A percentile compares a stretch with the other conserved stretches of the same genome.
phyloP scores from a whole-genome alignment of 2,797 vertebrate genomes.

The Lycodopsis pacificus region DNA sequence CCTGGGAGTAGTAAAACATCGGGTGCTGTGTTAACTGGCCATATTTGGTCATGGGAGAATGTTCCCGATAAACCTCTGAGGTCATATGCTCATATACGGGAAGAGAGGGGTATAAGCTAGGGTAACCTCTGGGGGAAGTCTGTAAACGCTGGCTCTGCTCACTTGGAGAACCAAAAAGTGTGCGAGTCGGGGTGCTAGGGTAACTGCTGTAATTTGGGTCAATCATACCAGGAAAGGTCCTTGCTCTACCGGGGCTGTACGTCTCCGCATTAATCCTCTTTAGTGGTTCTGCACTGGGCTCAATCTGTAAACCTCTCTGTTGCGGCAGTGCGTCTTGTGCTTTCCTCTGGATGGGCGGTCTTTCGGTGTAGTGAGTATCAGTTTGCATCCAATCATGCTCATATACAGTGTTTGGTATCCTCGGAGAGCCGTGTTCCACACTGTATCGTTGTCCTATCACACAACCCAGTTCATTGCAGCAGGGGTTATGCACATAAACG shows the following conservation, averaged over 20 bases:
- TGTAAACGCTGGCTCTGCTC: slow-evolving; percentile 76
- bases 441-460: slow-evolving; percentile 76
- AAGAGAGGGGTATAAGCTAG: slow-evolving; percentile 69
- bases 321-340: slow-evolving; percentile 67
- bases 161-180: slow-evolving; percentile 68
- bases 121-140: slow-evolving; percentile 75
- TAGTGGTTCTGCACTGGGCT: slow-evolving; percentile 62
- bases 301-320: slow-evolving; percentile 72
- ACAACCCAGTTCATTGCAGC: slow-evolving; percentile 83
- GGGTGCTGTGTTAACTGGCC: slow-evolving; percentile 80
- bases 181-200: slow-evolving; percentile 63
- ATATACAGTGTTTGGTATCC: slow-evolving; percentile 66
- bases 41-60: slow-evolving; percentile 81
- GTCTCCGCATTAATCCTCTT: slow-evolving; percentile 66
- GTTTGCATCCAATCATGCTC: slow-evolving; percentile 75
- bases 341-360: slow-evolving; percentile 67
- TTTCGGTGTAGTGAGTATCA: slow-evolving; percentile 65
- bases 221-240: slow-evolving; percentile 66
- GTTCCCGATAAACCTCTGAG: slow-evolving; percentile 81
- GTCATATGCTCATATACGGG: slow-evolving; percentile 80
- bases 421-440: slow-evolving; percentile 68
- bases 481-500: slow-evolving; percentile 85
- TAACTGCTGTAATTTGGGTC: slow-evolving; percentile 78
- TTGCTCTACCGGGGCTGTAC: slow-evolving; percentile 64
- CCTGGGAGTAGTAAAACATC: slow-evolving; percentile 80